phyloP scores from a whole-genome alignment of 2,113 vertebrate genomes.

The Laticauda colubrina region DNA sequence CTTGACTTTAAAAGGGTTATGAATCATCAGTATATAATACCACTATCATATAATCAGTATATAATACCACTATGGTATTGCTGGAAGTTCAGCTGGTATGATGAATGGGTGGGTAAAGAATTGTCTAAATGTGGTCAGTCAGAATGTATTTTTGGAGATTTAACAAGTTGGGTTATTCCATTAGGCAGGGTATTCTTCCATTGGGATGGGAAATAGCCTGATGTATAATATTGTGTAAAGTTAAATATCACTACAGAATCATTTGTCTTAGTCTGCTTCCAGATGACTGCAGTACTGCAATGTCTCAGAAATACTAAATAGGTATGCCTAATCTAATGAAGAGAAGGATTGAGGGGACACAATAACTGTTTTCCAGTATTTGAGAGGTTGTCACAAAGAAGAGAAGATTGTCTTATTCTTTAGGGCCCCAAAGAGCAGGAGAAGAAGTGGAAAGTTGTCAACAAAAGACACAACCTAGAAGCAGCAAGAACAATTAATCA shows the following conservation, averaged over 20 bases:
- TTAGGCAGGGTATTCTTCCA: background rate
- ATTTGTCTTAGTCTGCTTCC: background rate
- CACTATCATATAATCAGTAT: background rate
- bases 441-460: no score
- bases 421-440: no score
- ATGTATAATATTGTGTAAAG: background rate
- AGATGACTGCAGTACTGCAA: background rate
- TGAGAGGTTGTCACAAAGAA: no score
- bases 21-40: background rate
- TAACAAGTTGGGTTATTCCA: background rate
- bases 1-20: background rate
- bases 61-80: background rate
- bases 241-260: background rate
- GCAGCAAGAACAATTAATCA: background rate
- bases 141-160: background rate
- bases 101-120: background rate
- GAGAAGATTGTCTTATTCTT: no score
- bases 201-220: background rate
- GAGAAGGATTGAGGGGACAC: no score
- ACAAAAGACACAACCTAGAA: no score
- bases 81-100: background rate
- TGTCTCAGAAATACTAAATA: conserved; percentile 19
- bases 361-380: no score
- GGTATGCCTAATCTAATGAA: no score
- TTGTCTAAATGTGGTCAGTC: background rate